Evolutionary conservation across 2,888 invertebrate genomes (phyloP).

Genomic region (Troglohyphantes excavatus): DNA sequence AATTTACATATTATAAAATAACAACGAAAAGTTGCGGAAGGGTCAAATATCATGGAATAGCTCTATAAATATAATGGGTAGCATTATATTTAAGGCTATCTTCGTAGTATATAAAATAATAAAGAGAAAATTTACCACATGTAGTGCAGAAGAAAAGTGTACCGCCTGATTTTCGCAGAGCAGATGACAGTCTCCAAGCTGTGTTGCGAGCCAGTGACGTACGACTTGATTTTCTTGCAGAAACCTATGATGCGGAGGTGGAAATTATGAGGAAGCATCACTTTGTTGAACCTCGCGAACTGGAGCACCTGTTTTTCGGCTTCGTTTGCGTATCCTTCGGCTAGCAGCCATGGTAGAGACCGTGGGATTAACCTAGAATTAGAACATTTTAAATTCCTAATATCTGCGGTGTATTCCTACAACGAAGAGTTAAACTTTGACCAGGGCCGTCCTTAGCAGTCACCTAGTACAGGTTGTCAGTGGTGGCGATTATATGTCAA

Average conservation of each 20-base stretch:
- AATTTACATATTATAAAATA: no score
- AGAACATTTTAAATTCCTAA: no score
- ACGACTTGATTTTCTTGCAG: conserved; percentile 73
- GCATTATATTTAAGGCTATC: no score
- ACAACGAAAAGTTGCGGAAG: no score
- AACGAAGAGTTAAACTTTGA: no score
- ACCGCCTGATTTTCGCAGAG: conserved; percentile 63
- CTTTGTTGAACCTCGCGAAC: conserved; percentile 77
- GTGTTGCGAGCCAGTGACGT: conserved; percentile 36
- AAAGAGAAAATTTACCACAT: conserved; percentile 79
- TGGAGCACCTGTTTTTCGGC: conserved; percentile 79
- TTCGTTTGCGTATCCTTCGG: conserved; percentile 59
- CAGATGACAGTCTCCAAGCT: conserved; percentile 66
- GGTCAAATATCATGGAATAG: no score
- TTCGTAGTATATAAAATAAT: no score
- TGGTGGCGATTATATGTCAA: no score
- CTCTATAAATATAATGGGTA: no score
- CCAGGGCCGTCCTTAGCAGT: no score
- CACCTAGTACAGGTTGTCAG: no score
- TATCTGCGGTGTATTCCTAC: no score
- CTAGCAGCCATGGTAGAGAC: conserved; percentile 70
- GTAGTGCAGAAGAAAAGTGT: conserved; percentile 71
- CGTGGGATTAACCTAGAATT: conserved; percentile 70
- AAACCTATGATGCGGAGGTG: conserved; percentile 77
- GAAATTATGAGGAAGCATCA: conserved; percentile 75